Evolutionary conservation across 2,797 vertebrate species (phyloP).

Genomic region (Zalophus californianus): DNA sequence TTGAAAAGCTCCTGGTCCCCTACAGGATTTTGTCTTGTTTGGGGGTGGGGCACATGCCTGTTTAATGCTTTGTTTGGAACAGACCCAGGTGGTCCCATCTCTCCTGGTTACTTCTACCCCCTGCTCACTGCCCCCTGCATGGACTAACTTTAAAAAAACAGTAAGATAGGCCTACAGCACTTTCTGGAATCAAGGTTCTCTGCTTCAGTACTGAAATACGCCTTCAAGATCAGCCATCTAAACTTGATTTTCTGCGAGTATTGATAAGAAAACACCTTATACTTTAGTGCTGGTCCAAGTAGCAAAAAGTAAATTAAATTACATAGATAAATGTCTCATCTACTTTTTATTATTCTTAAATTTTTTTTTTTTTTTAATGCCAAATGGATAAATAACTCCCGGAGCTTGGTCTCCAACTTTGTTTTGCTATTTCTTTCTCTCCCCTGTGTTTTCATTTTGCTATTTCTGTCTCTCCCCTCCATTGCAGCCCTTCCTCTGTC

Average conservation of each 20-base stretch:
- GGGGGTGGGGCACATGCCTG: not conserved
- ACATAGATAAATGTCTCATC: not conserved
- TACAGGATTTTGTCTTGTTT: not conserved
- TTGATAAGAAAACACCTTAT: slow-evolving; percentile 50
- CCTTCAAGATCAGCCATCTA: slow-evolving; percentile 48
- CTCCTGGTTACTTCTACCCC: not conserved
- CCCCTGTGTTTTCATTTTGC: no score
- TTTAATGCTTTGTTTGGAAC: not conserved
- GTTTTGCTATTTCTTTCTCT: not conserved
- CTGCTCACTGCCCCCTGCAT: not conserved
- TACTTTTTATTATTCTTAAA: slow-evolving; percentile 19
- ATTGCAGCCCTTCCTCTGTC: no score
- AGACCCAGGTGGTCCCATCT: not conserved
- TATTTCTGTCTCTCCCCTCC: not conserved
- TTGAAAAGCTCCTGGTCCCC: not conserved
- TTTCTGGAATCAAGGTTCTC: not conserved
- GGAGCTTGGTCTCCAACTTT: accelerated
- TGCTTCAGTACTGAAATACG: not conserved
- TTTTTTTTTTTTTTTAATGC: not conserved
- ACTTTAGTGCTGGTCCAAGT: not conserved
- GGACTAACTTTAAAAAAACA: not conserved
- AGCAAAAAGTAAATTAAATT: slow-evolving; percentile 61
- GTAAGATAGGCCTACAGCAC: not conserved
- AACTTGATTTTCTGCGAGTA: slow-evolving; percentile 61
- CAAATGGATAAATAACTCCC: not conserved